Conservation (phyloP, 2,113 vertebrate species). For the cattle (Bos taurus) region DNA sequence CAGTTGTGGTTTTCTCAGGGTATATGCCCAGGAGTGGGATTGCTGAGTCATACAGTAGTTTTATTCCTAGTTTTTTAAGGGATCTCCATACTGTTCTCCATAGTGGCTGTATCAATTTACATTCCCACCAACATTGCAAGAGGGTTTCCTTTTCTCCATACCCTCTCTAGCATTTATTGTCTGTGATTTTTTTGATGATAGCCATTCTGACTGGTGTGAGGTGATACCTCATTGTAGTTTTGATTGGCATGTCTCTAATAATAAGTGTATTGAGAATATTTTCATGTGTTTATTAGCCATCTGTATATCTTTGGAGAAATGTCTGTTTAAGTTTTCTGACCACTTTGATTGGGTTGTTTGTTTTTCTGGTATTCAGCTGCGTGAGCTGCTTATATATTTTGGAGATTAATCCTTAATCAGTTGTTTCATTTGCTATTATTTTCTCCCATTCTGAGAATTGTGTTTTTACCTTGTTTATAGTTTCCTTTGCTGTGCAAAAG, state of each 20-base stretch:
- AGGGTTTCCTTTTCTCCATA: background rate
- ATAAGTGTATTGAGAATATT: background rate
- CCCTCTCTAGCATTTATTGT: background rate
- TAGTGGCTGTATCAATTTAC: background rate
- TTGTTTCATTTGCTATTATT: background rate
- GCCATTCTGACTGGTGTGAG: background rate
- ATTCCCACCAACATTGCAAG: background rate
- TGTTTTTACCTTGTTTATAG: background rate
- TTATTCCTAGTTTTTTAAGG: background rate
- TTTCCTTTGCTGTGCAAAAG: background rate
- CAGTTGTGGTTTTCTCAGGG: background rate
- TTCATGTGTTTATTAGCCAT: background rate
- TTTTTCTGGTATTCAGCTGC: background rate
- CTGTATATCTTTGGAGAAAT: background rate
- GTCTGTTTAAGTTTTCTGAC: background rate
- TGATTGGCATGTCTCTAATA: background rate
- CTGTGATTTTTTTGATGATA: background rate
- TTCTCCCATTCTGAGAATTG: background rate
- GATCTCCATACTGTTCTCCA: background rate
- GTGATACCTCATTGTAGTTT: background rate
- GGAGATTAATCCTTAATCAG: background rate
- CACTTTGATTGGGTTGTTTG: background rate
- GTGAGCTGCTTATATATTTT: background rate
- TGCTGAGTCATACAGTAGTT: background rate
- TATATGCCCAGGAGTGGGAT: background rate